phyloP scores from a whole-genome alignment of 1,140 invertebrate species.

The Elysia chlorotica region DNA sequence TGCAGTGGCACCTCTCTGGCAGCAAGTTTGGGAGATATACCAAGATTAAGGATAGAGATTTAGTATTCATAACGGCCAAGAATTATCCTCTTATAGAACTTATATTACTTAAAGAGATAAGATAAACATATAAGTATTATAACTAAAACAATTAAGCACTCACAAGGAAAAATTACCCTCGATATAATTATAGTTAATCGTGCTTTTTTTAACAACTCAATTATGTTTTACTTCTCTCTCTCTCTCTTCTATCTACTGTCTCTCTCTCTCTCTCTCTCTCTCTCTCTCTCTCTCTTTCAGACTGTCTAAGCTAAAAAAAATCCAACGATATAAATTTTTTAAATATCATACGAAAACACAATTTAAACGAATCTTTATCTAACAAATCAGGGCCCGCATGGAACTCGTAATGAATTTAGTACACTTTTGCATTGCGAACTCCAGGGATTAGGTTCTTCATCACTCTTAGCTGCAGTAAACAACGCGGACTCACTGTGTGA shows the following conservation, averaged over 20 bases:
- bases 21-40: neutral
- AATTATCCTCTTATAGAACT: neutral
- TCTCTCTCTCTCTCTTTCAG: too few relatives aligned
- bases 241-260: too few relatives aligned
- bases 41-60: neutral
- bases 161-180: too few relatives aligned
- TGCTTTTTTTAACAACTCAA: too few relatives aligned
- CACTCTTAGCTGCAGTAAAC: too few relatives aligned
- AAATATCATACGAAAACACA: neutral
- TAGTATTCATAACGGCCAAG: neutral
- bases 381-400: neutral
- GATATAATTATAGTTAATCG: too few relatives aligned
- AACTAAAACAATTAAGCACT: neutral
- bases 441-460: neutral
- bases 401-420: neutral
- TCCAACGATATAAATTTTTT: too few relatives aligned
- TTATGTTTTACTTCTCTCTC: too few relatives aligned
- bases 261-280: too few relatives aligned
- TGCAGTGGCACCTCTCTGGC: neutral
- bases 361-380: neutral
- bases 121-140: neutral
- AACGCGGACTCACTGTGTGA: too few relatives aligned
- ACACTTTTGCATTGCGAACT: neutral
- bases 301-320: too few relatives aligned
- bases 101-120: neutral